Percentiles rank a stretch among this genome's conserved stretches.
These are phyloP conservation scores for Scelioninae gen. 1 DNA, from an alignment of 2,888 invertebrate genomes.

Conservation along the genomic window DNA sequence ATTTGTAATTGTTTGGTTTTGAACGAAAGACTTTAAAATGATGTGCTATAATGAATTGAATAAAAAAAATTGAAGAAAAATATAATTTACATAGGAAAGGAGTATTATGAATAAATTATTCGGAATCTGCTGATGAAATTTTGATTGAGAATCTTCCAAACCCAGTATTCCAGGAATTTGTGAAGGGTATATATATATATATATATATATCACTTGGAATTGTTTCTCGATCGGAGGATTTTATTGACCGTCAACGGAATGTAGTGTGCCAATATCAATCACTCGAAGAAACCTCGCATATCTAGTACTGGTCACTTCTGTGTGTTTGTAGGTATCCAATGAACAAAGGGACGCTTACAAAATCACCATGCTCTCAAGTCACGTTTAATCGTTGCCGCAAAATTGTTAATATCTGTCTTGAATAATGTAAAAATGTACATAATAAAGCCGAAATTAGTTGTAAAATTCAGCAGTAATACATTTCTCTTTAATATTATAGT, in stretches of 20 bases:
- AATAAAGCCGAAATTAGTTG: background rate
- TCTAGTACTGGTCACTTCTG: slow-evolving; percentile 31
- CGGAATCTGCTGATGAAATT: too few relatives aligned
- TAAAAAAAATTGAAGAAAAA: too few relatives aligned
- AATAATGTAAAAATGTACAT: background rate
- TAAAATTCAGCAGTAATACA: too few relatives aligned
- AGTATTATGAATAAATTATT: too few relatives aligned
- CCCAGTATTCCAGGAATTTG: background rate
- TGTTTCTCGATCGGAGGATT: slow-evolving; percentile 15
- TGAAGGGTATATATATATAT: background rate
- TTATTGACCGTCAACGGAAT: slow-evolving; percentile 26
- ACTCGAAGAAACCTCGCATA: slow-evolving; percentile 13
- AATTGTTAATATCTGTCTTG: background rate
- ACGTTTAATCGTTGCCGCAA: slow-evolving; percentile 5
- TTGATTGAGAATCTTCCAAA: too few relatives aligned
- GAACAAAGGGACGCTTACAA: slow-evolving; percentile 4
- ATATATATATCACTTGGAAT: slow-evolving; percentile 6
- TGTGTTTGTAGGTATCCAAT: background rate
- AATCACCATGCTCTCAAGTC: slow-evolving; percentile 10
- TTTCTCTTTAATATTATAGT: too few relatives aligned
- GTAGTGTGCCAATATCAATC: slow-evolving; percentile 32
- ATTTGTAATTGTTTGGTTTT: background rate
- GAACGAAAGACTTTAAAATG: too few relatives aligned
- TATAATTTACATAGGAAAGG: too few relatives aligned
- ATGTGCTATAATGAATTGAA: too few relatives aligned